These are phyloP conservation scores for Liparis tanakae DNA, from an alignment of 2,797 vertebrate genomes.

Conservation along the genomic window DNA sequence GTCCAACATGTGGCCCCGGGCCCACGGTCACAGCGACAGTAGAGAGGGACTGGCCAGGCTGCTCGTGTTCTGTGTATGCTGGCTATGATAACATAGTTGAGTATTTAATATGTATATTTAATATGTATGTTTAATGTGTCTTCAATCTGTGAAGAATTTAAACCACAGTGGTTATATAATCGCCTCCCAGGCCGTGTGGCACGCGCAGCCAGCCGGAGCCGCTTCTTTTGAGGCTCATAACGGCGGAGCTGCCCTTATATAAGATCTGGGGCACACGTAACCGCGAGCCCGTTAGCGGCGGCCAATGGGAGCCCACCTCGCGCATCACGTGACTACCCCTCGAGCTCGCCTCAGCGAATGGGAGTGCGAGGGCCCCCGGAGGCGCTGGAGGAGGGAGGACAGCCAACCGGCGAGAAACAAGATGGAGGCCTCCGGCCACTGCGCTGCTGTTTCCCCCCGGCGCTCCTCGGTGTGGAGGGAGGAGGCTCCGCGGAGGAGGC, in stretches of 20 bases:
- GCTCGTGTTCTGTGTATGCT: neutral
- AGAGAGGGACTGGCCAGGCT: neutral
- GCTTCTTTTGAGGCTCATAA: no score
- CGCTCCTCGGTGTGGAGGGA: neutral
- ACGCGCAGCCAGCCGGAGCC: no score
- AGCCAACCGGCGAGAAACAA: constrained; percentile 47
- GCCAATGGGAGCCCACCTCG: constrained; percentile 68
- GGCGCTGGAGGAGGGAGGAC: neutral
- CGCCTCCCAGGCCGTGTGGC: no score
- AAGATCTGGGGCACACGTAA: constrained; percentile 83
- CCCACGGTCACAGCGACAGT: constrained; percentile 37
- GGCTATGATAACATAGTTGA: neutral
- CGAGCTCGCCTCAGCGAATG: constrained; percentile 28
- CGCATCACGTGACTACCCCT: constrained; percentile 67
- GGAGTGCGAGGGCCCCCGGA: constrained; percentile 18
- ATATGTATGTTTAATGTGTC: no score
- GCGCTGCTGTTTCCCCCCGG: neutral
- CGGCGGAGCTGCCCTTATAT: no score
- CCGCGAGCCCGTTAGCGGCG: constrained; percentile 71
- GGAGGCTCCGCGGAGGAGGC: neutral
- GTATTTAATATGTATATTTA: neutral
- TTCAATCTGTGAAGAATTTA: no score
- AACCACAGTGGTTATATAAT: no score
- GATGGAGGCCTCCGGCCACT: neutral
- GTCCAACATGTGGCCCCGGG: no score